Base-by-base conservation (phyloP, 2,888 invertebrate genomes). In the Habroteleia sp. region DNA sequence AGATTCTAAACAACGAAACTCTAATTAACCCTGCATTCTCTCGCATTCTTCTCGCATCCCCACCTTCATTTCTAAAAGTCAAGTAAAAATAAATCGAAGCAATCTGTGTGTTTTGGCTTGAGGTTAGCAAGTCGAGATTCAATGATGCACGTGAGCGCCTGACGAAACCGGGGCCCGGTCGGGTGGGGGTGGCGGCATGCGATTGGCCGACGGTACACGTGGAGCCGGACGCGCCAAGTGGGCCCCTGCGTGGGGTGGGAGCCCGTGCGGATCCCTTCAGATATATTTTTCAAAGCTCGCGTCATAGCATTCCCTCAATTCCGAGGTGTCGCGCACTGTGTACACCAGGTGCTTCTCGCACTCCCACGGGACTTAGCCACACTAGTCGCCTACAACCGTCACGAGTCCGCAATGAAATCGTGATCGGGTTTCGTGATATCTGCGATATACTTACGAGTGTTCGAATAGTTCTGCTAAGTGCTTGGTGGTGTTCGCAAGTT, bases 181-280 rank as follows among this genome's bases (percentile, higher is more conserved):
- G 11, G 41, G 44, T 27, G 62, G 63, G 65, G 37, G n/a, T 1
- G 7, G 1, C 4, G 27, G 14, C 8, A 2, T 33, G 37, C 63
- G 65, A 78, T 78, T 78, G 78, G 78, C 48, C 10, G 23, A 48
- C 44, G 62, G 39, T 58, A 54, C 78, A 78, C 78, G 78, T 78
- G 78, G 66, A 69, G 27, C 62, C 66, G 31, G 65, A 39, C 33
- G 41, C 65, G 25, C 44, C 31, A 14, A 23, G 35, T 42, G 42
- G 58, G 71, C 27, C 62, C 54, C 31, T 17, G 44, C 39, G 46
- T n/a, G 58, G 35, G 71, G 48, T 46, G 72, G 68, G 68, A 54
- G 44, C 42, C 46, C 11, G 35, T 54, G 6, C 16, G 33, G 29
- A n/a, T 63, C 50, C 74, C 63, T 35, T 62, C 50, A 58, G 10